phyloP scores from a whole-genome alignment of 2,888 invertebrate species.

The Diloba caeruleocephala region DNA sequence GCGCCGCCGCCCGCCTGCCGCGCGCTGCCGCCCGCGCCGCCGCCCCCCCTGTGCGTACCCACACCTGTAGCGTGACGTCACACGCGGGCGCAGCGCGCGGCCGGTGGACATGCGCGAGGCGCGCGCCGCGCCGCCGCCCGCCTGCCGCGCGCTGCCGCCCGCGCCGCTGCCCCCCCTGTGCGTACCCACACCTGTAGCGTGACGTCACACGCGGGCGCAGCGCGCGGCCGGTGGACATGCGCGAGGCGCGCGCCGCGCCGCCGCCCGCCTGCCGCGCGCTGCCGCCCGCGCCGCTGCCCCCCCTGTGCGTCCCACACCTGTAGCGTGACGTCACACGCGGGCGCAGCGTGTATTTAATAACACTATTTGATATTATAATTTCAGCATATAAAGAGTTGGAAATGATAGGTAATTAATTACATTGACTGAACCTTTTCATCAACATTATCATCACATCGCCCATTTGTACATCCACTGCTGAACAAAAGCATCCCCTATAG shows the following conservation, averaged over 20 bases:
- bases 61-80: not conserved
- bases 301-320: slow-evolving; percentile 57
- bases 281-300: slow-evolving; percentile 90
- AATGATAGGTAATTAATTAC: no score
- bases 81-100: slow-evolving; percentile 87
- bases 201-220: slow-evolving; percentile 83
- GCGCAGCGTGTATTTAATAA: no score
- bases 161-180: slow-evolving; percentile 90
- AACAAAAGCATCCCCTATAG: no score
- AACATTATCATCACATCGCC: no score
- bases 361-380: no score
- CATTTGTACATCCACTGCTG: no score
- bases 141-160: slow-evolving; percentile 66
- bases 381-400: no score
- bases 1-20: slow-evolving; percentile 74
- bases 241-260: slow-evolving; percentile 69
- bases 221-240: slow-evolving; percentile 80
- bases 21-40: slow-evolving; percentile 78
- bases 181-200: not conserved
- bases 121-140: slow-evolving; percentile 71
- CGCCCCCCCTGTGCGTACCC: slow-evolving; percentile 87
- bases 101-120: slow-evolving; percentile 79
- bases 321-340: no score
- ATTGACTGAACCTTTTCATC: no score
- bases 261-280: slow-evolving; percentile 69